A percentile compares a stretch with the other conserved stretches of the same genome.
Conservation (phyloP, 2,888 invertebrate genomes). For the Microchrysa polita region DNA sequence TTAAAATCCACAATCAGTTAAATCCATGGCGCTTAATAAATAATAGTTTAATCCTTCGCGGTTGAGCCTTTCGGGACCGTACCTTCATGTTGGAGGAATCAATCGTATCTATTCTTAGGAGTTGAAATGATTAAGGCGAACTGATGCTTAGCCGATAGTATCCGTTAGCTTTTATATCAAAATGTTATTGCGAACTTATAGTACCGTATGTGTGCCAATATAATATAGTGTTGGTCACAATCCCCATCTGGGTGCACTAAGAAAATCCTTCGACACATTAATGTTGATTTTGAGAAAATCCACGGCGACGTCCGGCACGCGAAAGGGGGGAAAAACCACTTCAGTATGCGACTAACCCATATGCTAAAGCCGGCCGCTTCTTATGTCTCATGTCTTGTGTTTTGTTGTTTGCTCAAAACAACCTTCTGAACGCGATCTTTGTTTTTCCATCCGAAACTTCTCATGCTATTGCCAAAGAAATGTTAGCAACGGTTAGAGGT, state of each 20-base stretch:
- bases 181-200: constrained; percentile 27
- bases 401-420: constrained; percentile 26
- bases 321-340: neutral
- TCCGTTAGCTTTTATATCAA: constrained; percentile 43
- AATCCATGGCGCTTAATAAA: neutral
- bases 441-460: constrained; percentile 43
- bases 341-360: neutral
- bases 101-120: constrained; percentile 31
- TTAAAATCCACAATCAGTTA: neutral
- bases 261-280: constrained; percentile 42
- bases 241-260: constrained; percentile 38
- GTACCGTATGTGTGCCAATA: neutral
- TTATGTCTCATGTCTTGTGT: neutral
- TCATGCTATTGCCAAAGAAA: constrained; percentile 40
- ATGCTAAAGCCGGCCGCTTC: constrained; percentile 17
- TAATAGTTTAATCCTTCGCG: neutral
- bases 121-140: constrained; percentile 25
- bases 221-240: neutral
- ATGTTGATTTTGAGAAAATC: constrained; percentile 32
- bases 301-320: neutral
- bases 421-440: constrained; percentile 32
- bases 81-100: constrained; percentile 37
- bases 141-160: constrained; percentile 40
- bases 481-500: constrained; percentile 26
- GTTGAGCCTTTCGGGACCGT: neutral